Percentiles rank a stretch among this genome's conserved stretches.
phyloP scores from a whole-genome alignment of 2,888 invertebrate genomes.

The Capitulum mitella region DNA sequence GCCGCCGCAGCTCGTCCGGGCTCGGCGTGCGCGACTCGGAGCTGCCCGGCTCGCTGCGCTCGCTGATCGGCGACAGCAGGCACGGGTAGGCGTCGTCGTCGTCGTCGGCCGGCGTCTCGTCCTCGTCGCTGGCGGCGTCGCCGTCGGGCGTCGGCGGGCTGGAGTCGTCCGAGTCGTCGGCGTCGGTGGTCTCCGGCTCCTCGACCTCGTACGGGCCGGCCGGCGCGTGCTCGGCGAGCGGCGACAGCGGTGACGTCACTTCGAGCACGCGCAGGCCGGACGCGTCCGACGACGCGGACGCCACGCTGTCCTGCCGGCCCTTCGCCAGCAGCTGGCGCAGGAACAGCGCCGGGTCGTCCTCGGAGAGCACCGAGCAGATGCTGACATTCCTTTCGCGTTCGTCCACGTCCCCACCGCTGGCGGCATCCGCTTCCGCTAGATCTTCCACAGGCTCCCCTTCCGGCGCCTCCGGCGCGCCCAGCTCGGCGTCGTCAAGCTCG shows the following conservation, averaged over 20 bases:
- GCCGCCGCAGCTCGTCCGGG: not conserved
- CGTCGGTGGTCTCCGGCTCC: slow-evolving; percentile 3
- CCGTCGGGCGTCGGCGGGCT: not conserved
- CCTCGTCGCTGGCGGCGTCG: not conserved
- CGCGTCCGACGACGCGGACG: not conserved
- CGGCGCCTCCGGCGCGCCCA: not conserved
- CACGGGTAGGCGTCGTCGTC: not conserved
- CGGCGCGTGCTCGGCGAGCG: not conserved
- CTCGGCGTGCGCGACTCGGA: slow-evolving; percentile 16
- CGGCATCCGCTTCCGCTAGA: not conserved
- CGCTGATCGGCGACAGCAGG: not conserved
- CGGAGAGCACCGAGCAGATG: not conserved
- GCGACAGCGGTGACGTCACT: not conserved
- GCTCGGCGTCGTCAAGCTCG: not conserved
- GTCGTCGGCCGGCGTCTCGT: not conserved
- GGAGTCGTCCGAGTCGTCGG: not conserved
- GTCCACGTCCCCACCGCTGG: not conserved
- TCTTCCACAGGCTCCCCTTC: not conserved
- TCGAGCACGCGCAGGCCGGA: not conserved
- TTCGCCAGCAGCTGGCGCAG: not conserved
- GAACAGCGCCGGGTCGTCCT: slow-evolving; percentile 7
- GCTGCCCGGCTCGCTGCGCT: slow-evolving; percentile 6
- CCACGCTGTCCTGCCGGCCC: slow-evolving; percentile 15
- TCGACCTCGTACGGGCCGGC: not conserved
- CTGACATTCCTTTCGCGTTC: not conserved